Evolutionary conservation across 2,888 invertebrate species (phyloP).

Genomic region (Cerceris rybyensis): DNA sequence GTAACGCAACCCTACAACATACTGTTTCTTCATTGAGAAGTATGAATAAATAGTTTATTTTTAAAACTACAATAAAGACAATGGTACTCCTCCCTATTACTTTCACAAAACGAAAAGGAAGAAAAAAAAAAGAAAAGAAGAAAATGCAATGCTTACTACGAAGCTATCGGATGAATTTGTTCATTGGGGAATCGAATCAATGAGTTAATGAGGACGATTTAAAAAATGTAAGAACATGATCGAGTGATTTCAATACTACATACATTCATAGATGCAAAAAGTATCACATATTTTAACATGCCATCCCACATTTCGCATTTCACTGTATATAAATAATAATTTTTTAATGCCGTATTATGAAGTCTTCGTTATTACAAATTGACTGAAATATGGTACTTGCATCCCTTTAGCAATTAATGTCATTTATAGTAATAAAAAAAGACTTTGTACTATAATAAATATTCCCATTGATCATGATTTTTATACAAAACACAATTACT

Average conservation of each 20-base stretch:
- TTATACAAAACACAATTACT: background rate
- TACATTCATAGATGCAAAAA: conserved; percentile 54
- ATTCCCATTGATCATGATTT: background rate
- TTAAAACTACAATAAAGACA: conserved; percentile 44
- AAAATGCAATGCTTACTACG: conserved; percentile 42
- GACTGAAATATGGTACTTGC: conserved; percentile 51
- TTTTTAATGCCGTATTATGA: conserved; percentile 53
- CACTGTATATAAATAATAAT: conserved; percentile 60
- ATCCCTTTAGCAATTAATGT: conserved; percentile 24
- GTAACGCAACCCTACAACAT: conserved; percentile 35
- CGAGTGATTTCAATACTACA: conserved; percentile 44
- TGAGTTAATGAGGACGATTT: conserved; percentile 33
- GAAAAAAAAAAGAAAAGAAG: conserved; percentile 38
- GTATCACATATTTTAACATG: conserved; percentile 48
- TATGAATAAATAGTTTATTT: conserved; percentile 61
- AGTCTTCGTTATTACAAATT: conserved; percentile 47
- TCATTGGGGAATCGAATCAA: conserved; percentile 36
- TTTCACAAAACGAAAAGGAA: conserved; percentile 11
- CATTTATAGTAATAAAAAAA: conserved; percentile 10
- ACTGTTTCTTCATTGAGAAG: conserved; percentile 29
- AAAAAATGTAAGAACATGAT: conserved; percentile 45
- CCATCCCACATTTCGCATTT: conserved; percentile 43
- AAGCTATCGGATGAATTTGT: conserved; percentile 31
- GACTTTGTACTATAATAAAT: conserved; percentile 24
- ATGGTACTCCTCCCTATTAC: conserved; percentile 24